Evolutionary conservation across 2,888 invertebrate species (phyloP).

Genomic region (Andrena marginata): DNA sequence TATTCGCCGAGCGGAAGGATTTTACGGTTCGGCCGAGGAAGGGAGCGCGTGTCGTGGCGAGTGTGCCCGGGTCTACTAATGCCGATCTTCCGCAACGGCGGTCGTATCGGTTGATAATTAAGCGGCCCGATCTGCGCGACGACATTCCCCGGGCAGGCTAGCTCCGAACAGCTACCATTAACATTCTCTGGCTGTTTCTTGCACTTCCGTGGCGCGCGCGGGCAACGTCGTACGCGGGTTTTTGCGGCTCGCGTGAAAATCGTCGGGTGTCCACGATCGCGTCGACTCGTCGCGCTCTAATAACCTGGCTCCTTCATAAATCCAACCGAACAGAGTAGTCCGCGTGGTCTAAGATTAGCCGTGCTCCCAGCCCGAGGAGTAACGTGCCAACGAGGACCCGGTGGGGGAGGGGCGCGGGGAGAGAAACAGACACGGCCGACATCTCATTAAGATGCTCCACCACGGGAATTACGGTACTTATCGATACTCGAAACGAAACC

Average conservation of each 20-base stretch:
- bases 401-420: neutral
- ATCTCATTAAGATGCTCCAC: slow-evolving; percentile 80
- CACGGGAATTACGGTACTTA: slow-evolving; percentile 77
- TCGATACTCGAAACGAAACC: slow-evolving; percentile 79
- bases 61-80: neutral
- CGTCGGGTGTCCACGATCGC: slow-evolving; percentile 50
- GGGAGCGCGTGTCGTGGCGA: neutral
- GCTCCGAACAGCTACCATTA: slow-evolving; percentile 30
- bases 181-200: slow-evolving; percentile 42
- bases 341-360: slow-evolving; percentile 22
- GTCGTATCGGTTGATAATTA: slow-evolving; percentile 38
- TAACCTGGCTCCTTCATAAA: slow-evolving; percentile 13
- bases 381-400: neutral
- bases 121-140: slow-evolving; percentile 17
- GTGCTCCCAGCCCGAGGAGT: neutral
- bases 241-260: slow-evolving; percentile 55
- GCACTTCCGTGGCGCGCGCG: slow-evolving; percentile 38
- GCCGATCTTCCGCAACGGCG: slow-evolving; percentile 22
- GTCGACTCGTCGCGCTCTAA: slow-evolving; percentile 14
- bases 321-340: slow-evolving; percentile 22
- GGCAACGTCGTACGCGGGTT: slow-evolving; percentile 31
- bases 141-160: slow-evolving; percentile 25
- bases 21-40: neutral
- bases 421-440: slow-evolving; percentile 49
- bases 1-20: neutral